phyloP scores from a whole-genome alignment of 2,797 vertebrate genomes.

The Falco biarmicus region DNA sequence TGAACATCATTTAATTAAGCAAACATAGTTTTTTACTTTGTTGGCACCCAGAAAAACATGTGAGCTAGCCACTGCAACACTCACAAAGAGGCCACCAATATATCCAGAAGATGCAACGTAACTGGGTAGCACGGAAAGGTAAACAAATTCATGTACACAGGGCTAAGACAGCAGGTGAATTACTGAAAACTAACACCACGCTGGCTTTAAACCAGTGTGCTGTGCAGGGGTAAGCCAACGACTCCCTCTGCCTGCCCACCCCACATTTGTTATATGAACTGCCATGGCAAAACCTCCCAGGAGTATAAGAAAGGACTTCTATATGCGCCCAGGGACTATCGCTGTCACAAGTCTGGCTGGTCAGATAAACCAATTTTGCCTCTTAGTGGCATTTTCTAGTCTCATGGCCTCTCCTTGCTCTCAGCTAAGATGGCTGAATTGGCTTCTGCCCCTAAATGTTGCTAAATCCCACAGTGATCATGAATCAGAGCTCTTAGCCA shows the following conservation, averaged over 20 bases:
- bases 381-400: neutral
- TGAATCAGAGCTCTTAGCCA: constrained; percentile 1
- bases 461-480: neutral
- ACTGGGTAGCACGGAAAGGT: neutral
- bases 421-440: neutral
- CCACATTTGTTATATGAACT: neutral
- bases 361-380: neutral
- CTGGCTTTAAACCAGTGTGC: neutral
- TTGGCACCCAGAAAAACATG: neutral
- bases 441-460: neutral
- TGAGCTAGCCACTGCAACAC: neutral
- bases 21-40: neutral
- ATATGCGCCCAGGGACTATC: neutral
- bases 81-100: neutral
- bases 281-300: neutral
- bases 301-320: neutral
- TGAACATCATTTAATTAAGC: neutral
- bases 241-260: too few species aligned
- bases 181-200: rapidly evolving
- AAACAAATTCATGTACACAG: neutral
- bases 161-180: rapidly evolving
- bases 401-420: neutral
- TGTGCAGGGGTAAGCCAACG: neutral
- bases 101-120: neutral
- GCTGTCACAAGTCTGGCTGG: neutral